A percentile compares a stretch with the other conserved stretches of the same genome.
Evolutionary conservation across 2,888 invertebrate genomes (phyloP).

Genomic region (Lepidochrysops patricia): DNA sequence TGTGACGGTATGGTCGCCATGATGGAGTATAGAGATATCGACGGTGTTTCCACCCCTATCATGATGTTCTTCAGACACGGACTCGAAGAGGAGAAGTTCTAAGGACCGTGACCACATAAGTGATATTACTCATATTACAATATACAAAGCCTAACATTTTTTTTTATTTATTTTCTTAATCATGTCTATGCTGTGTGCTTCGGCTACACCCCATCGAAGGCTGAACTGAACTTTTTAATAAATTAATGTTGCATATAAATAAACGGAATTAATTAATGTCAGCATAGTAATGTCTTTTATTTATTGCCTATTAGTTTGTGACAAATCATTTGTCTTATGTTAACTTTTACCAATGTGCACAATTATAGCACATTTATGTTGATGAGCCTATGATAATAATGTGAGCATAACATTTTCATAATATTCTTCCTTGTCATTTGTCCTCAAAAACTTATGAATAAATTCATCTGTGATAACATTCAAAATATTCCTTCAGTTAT

Average conservation of each 20-base stretch:
- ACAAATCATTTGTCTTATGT: too few relatives aligned
- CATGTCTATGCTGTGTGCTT: conserved; percentile 58
- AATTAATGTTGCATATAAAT: conserved; percentile 62
- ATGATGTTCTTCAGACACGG: conserved; percentile 98
- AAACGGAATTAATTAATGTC: conserved; percentile 51
- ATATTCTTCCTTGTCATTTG: too few relatives aligned
- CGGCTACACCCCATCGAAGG: conserved; percentile 54
- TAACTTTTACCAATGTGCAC: too few relatives aligned
- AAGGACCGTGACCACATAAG: conserved; percentile 53
- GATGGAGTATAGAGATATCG: conserved; percentile 93
- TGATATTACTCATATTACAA: conserved; percentile 55
- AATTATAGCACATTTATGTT: too few relatives aligned
- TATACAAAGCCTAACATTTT: conserved; percentile 47
- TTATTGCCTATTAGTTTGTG: conserved; percentile 7
- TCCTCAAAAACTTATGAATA: too few relatives aligned
- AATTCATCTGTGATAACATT: too few relatives aligned
- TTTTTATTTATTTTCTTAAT: conserved; percentile 69
- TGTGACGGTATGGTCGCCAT: conserved; percentile 95
- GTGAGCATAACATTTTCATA: too few relatives aligned
- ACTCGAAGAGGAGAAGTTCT: conserved; percentile 95
- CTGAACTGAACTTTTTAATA: conserved; percentile 72
- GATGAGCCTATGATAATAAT: too few relatives aligned
- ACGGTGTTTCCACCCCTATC: conserved; percentile 87
- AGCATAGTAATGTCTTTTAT: conserved; percentile 29
- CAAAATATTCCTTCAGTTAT: too few relatives aligned